phyloP scores from a whole-genome alignment of 2,113 vertebrate genomes.

The Probosciger aterrimus region DNA sequence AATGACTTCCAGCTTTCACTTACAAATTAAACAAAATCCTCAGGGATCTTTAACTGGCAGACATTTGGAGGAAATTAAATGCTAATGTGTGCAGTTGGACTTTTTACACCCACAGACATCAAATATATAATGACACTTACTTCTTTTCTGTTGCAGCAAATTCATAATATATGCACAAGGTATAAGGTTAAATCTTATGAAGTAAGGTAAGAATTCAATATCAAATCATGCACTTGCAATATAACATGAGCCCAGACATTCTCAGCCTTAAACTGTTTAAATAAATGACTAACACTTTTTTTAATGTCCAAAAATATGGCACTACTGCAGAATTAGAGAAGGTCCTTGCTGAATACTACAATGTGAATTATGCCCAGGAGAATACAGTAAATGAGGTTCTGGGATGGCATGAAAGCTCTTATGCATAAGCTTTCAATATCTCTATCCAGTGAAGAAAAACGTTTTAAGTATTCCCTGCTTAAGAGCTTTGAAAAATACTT shows the following conservation, averaged over 20 bases:
- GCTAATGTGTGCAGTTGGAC: slow-evolving; percentile 66
- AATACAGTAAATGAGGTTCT: slow-evolving; percentile 5
- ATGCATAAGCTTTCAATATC: background rate
- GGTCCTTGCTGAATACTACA: slow-evolving; percentile 13
- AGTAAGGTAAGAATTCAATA: slow-evolving; percentile 36
- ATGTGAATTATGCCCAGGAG: slow-evolving; percentile 24
- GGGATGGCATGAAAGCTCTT: background rate
- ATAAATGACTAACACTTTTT: background rate
- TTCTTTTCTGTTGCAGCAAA: slow-evolving; percentile 39
- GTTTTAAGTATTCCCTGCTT: background rate
- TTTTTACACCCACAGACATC: slow-evolving; percentile 55
- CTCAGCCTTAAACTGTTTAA: slow-evolving; percentile 35
- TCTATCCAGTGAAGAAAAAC: background rate
- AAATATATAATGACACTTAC: slow-evolving; percentile 60
- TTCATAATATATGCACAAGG: slow-evolving; percentile 48
- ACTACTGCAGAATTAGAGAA: slow-evolving; percentile 26
- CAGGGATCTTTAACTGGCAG: slow-evolving; percentile 64
- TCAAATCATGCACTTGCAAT: slow-evolving; percentile 6
- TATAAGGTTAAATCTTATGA: slow-evolving; percentile 56
- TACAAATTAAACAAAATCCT: slow-evolving; percentile 69
- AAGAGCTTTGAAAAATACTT: background rate
- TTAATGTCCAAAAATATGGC: slow-evolving; percentile 14
- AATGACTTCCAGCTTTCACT: slow-evolving; percentile 61
- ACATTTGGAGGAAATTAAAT: slow-evolving; percentile 71
- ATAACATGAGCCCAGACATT: slow-evolving; percentile 29